Evolutionary conservation across 2,113 vertebrate genomes (phyloP).

Genomic region (Dipodomys ordii): DNA sequence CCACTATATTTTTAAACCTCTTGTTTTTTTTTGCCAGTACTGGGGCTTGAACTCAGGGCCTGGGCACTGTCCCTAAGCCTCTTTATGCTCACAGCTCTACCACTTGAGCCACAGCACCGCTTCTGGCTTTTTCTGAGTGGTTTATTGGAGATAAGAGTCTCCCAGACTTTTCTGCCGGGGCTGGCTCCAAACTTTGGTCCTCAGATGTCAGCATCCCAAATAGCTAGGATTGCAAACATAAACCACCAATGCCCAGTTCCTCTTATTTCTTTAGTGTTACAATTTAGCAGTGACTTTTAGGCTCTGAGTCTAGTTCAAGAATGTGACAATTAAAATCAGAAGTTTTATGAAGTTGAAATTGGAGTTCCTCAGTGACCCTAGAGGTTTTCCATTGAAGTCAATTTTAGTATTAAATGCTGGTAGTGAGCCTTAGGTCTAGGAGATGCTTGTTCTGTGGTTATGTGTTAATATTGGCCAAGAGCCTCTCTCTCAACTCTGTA

Average conservation of each 20-base stretch:
- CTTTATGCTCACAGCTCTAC: no score
- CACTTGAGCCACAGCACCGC: no score
- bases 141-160: no score
- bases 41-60: no score
- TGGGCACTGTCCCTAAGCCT: no score
- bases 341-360: not conserved
- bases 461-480: not conserved
- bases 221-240: no score
- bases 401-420: not conserved
- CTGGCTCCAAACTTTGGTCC: no score
- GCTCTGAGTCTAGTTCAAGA: conserved; percentile 35
- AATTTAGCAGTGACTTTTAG: conserved; percentile 21
- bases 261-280: not conserved
- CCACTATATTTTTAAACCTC: not conserved
- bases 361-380: not conserved
- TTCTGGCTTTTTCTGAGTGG: no score
- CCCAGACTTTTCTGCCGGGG: no score
- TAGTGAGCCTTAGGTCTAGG: not conserved
- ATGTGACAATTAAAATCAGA: conserved; percentile 23
- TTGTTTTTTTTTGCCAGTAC: not conserved
- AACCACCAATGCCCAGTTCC: no score
- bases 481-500: fast-evolving
- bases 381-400: conserved; percentile 21
- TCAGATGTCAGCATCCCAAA: no score
- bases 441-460: not conserved